Base-by-base conservation (phyloP, 2,888 invertebrate genomes). In the Notocelia uddmanniana region DNA sequence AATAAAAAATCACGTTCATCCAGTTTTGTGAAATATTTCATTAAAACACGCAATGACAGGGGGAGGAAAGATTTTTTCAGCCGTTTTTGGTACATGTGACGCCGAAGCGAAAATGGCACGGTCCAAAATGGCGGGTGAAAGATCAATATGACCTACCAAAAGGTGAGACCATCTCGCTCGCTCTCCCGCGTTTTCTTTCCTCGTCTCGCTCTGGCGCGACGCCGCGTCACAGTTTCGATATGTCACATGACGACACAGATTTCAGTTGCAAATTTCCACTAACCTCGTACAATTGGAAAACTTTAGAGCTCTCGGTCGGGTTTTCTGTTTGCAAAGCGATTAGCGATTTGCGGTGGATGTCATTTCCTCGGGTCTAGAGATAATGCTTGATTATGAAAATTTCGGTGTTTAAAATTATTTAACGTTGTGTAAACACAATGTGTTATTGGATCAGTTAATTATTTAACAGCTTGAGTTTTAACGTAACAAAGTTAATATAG, bases 71-170 rank as follows among this genome's bases (percentile, higher is more conserved):
- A 82, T 79, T 83, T 84, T 84, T 83, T 83, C 82, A 79, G 80
- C 76, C 81, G 79, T 78, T 82, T 80, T 75, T 83, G 82, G 85
- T 86, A 89, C 91, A 88, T 90, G 91, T 90, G 91, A 89, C 87
- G 90, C 90, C 83, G 85, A 82, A 90, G 90, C 88, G 88, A 92
- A 91, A 93, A 92, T 90, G 90, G 89, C 86, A 85, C 87, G 83
- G 83, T 85, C 85, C 91, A 92, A 93, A 92, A 93, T 93, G 93
- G 93, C 92, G 93, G 93, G 90, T 91, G 91, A 92, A 91, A 93
- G 94, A 94, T 94, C 94, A 94, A 94, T 94, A 94, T 92, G 89
- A 92, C 85, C 91, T 87, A 91, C 91, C 90, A 87, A 92, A 93
- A 90, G 89, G 88, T 88, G 66, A 83, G 74, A 70, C 83, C 81